These are phyloP conservation scores for Lasius fuliginosus DNA, from an alignment of 2,888 invertebrate species.

Conservation along the genomic window DNA sequence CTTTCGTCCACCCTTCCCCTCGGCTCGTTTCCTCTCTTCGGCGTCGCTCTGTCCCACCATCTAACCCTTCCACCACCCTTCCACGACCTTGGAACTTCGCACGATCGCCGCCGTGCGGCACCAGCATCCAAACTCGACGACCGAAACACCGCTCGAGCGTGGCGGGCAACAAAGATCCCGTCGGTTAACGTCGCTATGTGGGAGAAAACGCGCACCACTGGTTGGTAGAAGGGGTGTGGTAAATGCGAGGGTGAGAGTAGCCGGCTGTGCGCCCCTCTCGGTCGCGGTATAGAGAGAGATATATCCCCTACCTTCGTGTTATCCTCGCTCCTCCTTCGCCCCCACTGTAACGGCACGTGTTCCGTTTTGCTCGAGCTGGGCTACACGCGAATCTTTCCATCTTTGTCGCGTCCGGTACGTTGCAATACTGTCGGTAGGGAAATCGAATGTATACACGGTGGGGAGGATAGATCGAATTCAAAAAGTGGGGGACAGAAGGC, in stretches of 20 bases:
- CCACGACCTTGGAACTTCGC: slow-evolving; percentile 65
- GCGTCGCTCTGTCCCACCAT: slow-evolving; percentile 52
- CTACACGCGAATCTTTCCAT: slow-evolving; percentile 56
- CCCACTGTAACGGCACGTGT: slow-evolving; percentile 67
- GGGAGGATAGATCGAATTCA: slow-evolving; percentile 58
- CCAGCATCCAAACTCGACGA: slow-evolving; percentile 75
- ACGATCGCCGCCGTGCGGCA: slow-evolving; percentile 77
- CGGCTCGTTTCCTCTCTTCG: slow-evolving; percentile 39
- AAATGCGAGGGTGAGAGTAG: slow-evolving; percentile 69
- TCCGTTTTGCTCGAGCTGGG: slow-evolving; percentile 64
- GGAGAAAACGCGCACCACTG: slow-evolving; percentile 74
- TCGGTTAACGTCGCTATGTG: slow-evolving; percentile 71
- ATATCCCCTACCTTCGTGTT: slow-evolving; percentile 48
- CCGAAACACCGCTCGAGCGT: slow-evolving; percentile 69
- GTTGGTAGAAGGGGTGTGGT: slow-evolving; percentile 78
- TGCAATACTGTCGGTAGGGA: slow-evolving; percentile 59
- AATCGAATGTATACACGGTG: slow-evolving; percentile 56
- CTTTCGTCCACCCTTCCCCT: slow-evolving; percentile 64
- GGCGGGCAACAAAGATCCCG: slow-evolving; percentile 74
- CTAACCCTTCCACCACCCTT: slow-evolving; percentile 50
- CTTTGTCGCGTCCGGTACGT: slow-evolving; percentile 59
- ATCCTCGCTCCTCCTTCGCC: slow-evolving; percentile 67
- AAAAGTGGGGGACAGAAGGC: slow-evolving; percentile 77
- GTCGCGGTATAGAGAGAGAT: slow-evolving; percentile 49
- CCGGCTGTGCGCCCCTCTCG: slow-evolving; percentile 72